These are phyloP conservation scores for Phoenicopterus ruber DNA, from an alignment of 2,113 vertebrate genomes.

Conservation along the genomic window DNA sequence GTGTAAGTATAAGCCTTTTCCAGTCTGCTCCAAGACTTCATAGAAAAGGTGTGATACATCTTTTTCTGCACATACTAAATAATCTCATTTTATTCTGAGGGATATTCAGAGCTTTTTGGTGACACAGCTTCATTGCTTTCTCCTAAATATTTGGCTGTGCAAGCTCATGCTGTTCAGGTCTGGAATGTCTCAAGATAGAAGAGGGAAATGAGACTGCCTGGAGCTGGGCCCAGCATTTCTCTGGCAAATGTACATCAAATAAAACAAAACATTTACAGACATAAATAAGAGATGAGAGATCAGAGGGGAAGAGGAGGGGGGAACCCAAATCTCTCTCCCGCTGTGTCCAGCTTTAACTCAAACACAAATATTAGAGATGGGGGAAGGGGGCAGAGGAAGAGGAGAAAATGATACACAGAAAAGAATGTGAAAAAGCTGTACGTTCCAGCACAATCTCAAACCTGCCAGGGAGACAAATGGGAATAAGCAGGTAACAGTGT, in stretches of 20 bases:
- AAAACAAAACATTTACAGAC: conserved; percentile 48
- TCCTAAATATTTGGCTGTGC: conserved; percentile 27
- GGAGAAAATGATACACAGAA: not conserved
- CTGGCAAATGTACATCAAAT: conserved; percentile 36
- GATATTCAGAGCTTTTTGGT: not conserved
- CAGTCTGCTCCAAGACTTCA: not conserved
- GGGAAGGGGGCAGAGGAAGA: not conserved
- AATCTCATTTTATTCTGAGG: not conserved
- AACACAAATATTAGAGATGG: not conserved
- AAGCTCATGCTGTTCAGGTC: not conserved
- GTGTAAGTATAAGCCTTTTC: not conserved
- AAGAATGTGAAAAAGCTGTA: not conserved
- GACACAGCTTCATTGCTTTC: not conserved
- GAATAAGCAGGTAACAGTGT: not conserved
- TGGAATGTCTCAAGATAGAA: conserved; percentile 35
- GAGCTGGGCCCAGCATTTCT: conserved; percentile 27
- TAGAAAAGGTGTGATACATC: not conserved
- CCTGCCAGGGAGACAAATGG: not conserved
- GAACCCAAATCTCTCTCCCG: not conserved
- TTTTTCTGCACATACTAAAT: not conserved
- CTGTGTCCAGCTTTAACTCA: not conserved
- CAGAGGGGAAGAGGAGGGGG: not conserved
- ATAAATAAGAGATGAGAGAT: conserved; percentile 9
- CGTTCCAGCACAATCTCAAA: not conserved
- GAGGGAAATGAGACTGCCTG: conserved; percentile 20